Base-by-base conservation (phyloP, 2,888 invertebrate species). In the Hecatera dysodea region DNA sequence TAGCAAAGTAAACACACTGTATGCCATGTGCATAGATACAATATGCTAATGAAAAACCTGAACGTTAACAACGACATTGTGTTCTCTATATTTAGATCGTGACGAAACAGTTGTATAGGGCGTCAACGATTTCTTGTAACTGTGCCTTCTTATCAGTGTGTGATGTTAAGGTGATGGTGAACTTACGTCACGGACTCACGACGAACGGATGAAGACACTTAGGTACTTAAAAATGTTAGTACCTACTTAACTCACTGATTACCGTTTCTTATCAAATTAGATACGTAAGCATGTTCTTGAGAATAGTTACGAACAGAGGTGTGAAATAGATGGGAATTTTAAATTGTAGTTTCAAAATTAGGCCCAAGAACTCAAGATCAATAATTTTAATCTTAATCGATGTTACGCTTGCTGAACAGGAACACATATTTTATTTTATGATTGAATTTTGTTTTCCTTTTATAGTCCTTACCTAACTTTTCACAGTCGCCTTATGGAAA, bases 41-140 rank as follows among this genome's bases (percentile, higher is more conserved):
- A 39, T 17, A 22, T 75, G 24, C 24, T 66, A 76, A 76, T 68
- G 59, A 68, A 67, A 68, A 53, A 27, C 19, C 11, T 52, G 70
- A 69, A 69, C 44, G 44, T 39, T 27, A 68, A 76, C 77, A 59
- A 76, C 46, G 42, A 68, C 53, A 76, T 48, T 48, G 46, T 68
- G 19, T 44, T 42, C 50, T 78, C 36, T 72, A 46, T 78, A 60
- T 57, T 67, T 44, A 78, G 71, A 62, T 71, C 36, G 27, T 78
- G 57, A 63, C 33, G 46, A 62, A 70, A 62, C 61, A 50, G 36
- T 42, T 42, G 17, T 46, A n/a, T 24, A 42, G 8, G 24, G 12
- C 46, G 60, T 48, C 48, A 73, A 56, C 27, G 27, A 48, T 56
- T 75, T 67, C 60, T 74, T 50, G 39, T 62, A 42, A 42, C 53